Evolutionary conservation across 2,888 invertebrate species (phyloP), one percentile per base, ranked within the genome.

Genomic region (Serrognathus titanus): DNA sequence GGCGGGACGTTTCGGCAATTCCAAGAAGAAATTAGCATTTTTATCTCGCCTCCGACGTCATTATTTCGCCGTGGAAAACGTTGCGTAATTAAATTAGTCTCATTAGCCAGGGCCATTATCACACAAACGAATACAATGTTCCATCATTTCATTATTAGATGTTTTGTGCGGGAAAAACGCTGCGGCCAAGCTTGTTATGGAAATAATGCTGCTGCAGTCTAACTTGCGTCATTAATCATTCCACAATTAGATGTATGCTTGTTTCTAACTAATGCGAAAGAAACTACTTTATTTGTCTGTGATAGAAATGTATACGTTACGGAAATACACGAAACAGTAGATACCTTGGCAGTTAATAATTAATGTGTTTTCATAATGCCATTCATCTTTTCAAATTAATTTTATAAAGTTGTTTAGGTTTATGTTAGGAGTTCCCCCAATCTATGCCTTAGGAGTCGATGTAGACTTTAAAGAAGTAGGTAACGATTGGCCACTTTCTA

Each of bases 31-130:
- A 43, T 51, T 51, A 43, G 51, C 51, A 51, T 51, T 53, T 48
- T 20, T 39, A 47, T 53, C 39, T 24, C 37, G 36, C 39, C 40
- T 41, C 35, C 36, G 8, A 11, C 31, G 31, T 20, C 12, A 9
- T 16, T 31, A 13, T 20, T 9, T 43, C 43, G 43, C 10, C 16
- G 43, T 13, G 12, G 43, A 51, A 52, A 52, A 47, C 48, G 38
- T 12, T 40, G 38, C 31, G 35, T 38, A 54, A 48, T 54, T 54
- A 48, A 54, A 54, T 54, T 48, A 54, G 48, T 40, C 48, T 48
- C 54, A 54, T 48, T 54, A 48, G 48, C 41, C 35, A 35, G 36
- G 16, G 41, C 48, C 53, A 11, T 43, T 20, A 20, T 20, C 20
- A 13, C 16, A 43, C 43, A 43, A 43, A 43, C 43, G 20, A 43